A percentile compares a stretch with the other conserved stretches of the same genome.
Conservation (phyloP, 2,113 vertebrate genomes). For the Mungos mungo region DNA sequence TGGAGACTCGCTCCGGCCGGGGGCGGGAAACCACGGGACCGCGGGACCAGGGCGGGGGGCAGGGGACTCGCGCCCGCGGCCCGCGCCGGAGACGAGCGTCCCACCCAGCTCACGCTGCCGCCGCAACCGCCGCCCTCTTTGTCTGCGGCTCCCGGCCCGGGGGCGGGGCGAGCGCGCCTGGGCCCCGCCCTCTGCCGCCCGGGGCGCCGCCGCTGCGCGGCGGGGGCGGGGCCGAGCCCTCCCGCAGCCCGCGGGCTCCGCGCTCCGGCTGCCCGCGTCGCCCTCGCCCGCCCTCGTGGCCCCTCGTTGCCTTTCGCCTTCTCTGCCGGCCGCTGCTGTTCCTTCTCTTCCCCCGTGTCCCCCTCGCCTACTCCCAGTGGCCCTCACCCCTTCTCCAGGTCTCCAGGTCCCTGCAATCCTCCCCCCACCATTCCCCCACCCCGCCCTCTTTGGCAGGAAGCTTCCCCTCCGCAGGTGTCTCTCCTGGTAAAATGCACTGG, state of each 20-base stretch:
- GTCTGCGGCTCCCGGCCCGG: background rate
- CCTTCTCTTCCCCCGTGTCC: background rate
- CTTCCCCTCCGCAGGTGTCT: background rate
- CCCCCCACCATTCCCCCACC: rapidly evolving
- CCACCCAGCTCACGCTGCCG: rapidly evolving
- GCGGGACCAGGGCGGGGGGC: too few species aligned
- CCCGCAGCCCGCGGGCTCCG: background rate
- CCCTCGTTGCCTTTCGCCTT: too few species aligned
- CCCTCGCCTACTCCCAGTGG: background rate
- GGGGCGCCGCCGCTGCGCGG: rapidly evolving
- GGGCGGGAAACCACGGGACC: too few species aligned
- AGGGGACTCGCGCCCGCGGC: background rate
- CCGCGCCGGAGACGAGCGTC: too few species aligned
- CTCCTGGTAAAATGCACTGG: background rate
- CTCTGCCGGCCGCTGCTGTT: background rate
- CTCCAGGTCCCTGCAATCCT: background rate
- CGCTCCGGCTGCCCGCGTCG: rapidly evolving
- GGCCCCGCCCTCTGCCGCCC: background rate
- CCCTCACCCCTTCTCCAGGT: background rate
- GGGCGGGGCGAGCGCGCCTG: background rate
- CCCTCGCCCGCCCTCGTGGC: background rate
- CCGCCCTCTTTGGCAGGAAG: background rate
- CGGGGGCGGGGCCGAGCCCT: background rate
- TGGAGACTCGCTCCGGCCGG: too few species aligned
- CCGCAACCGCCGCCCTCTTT: slow-evolving; percentile 32